Evolutionary conservation across 2,113 vertebrate species (phyloP).

Genomic region (Okapia johnstoni): DNA sequence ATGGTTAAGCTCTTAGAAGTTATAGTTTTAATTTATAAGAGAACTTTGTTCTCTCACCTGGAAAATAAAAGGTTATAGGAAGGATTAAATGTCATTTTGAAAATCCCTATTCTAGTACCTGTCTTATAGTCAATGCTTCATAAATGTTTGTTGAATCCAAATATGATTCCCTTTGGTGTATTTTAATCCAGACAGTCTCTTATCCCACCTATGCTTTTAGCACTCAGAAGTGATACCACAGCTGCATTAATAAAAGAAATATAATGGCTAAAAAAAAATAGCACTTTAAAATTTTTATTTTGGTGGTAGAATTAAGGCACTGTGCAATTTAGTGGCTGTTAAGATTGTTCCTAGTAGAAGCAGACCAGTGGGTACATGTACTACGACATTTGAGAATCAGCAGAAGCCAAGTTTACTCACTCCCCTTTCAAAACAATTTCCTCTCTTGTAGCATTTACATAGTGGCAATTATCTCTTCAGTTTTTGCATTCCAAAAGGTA

Average conservation of each 20-base stretch:
- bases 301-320: background rate
- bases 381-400: background rate
- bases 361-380: background rate
- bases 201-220: background rate
- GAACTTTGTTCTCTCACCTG: background rate
- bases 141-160: background rate
- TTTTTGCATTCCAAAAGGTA: background rate
- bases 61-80: constrained; percentile 11
- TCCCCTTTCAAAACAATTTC: background rate
- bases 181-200: background rate
- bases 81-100: background rate
- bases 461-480: background rate
- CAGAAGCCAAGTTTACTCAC: background rate
- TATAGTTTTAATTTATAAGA: constrained; percentile 5
- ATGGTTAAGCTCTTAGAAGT: background rate
- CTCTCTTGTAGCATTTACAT: background rate
- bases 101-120: background rate
- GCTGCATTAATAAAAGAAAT: background rate
- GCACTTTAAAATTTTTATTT: background rate
- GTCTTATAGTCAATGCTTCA: background rate
- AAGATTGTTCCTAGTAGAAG: constrained; percentile 8
- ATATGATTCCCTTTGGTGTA: background rate
- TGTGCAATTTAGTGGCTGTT: background rate
- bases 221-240: background rate
- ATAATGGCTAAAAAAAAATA: background rate